Base-by-base conservation (phyloP, 2,888 invertebrate genomes). In the Cerastoderma edule region DNA sequence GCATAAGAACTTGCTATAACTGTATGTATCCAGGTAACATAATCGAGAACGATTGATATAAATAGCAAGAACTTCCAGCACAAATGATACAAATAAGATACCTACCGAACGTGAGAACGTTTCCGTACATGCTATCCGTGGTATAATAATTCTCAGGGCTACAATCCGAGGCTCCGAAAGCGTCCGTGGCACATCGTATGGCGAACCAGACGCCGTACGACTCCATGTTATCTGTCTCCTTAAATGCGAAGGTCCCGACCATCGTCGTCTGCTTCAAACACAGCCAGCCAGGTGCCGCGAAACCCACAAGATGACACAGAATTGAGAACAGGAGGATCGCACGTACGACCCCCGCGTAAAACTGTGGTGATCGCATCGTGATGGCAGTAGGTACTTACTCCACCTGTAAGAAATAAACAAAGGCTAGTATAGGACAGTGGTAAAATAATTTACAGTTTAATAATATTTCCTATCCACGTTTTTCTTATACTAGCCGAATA, bases 91-190 rank as follows among this genome's bases (percentile, higher is more conserved):
- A n/a, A 2, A 28, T 56, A 19, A 56, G 16, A 19, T 2, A 39
- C 60, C 39, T 39, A 60, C 60, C n/a, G 24, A 33, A 60, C 6
- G 35, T 39, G 5, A 60, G 39, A 27, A 33, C 22, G 24, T 60
- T 27, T n/a, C 60, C 60, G 27, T 60, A 60, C 0, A 39, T 24
- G 39, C 39, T 60, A n/a, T 60, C 60, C 39, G 60, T 60, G 10
- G 60, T 60, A 39, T 60, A 60, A 60, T 60, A 60, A 22, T 60
- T 60, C 39, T 60, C 60, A 8, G 60, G 60, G n/a, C 35, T 32
- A 24, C 60, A 60, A 4, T 16, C 22, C 13, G 22, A 6, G 4
- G 33, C 28, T n/a, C 39, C 60, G 5, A 4, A 5, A 1, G 22
- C 39, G 27, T 60, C 22, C 10, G 35, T 4, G 13, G 39, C 60